Evolutionary conservation across 2,113 vertebrate species (phyloP).

Genomic region (Jacana jacana): DNA sequence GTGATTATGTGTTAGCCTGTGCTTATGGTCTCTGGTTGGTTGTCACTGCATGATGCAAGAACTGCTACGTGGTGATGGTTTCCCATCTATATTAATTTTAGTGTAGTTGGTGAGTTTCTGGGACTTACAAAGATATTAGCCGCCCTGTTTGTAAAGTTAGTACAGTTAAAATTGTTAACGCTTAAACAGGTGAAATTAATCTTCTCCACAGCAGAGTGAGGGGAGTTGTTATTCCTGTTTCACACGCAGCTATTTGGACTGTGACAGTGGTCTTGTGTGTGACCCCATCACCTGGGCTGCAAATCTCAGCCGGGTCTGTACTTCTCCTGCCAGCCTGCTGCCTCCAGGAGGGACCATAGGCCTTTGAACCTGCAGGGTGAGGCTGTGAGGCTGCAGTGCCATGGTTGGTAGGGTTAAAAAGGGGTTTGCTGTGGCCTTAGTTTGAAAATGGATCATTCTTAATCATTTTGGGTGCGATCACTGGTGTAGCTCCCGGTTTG

Average conservation of each 20-base stretch:
- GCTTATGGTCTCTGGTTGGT: background rate
- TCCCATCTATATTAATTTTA: background rate
- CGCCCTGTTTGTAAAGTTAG: background rate
- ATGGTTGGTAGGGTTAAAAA: too few species aligned
- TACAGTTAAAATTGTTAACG: background rate
- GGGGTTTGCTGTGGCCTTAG: background rate
- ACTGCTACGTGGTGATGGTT: background rate
- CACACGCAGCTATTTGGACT: rapidly evolving
- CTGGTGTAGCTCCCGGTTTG: background rate
- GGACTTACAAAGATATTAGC: background rate
- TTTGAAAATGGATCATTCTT: background rate
- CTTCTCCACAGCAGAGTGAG: background rate
- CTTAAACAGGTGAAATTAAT: background rate
- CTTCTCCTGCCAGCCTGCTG: background rate
- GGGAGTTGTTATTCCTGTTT: rapidly evolving
- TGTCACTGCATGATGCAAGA: background rate
- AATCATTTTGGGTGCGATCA: background rate
- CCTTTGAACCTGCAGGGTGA: background rate
- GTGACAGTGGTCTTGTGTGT: rapidly evolving
- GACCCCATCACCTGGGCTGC: background rate
- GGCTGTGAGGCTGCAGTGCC: rapidly evolving
- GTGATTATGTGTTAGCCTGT: slow-evolving; percentile 7
- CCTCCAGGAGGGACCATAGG: background rate
- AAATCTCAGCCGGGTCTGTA: background rate
- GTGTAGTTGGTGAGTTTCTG: background rate